These are phyloP conservation scores for Pecten maximus DNA, from an alignment of 2,888 invertebrate genomes.

Conservation along the genomic window DNA sequence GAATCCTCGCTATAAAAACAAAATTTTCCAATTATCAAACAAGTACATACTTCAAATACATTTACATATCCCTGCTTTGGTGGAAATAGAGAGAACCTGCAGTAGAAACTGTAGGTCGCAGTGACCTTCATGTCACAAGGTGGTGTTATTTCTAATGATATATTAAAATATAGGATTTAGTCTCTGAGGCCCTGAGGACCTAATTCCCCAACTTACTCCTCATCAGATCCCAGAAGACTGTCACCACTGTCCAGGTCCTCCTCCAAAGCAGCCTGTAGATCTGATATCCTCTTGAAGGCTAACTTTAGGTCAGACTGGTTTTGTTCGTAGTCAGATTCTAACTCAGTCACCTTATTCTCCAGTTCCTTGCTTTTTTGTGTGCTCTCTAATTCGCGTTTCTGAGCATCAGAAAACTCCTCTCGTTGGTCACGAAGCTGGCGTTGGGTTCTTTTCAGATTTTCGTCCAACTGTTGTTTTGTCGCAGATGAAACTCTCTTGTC, in stretches of 20 bases:
- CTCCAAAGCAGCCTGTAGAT: conserved; percentile 95
- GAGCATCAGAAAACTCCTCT: conserved; percentile 89
- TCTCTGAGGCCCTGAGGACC: too few relatives aligned
- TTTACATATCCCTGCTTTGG: too few relatives aligned
- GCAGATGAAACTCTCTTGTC: conserved; percentile 85
- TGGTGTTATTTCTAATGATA: too few relatives aligned
- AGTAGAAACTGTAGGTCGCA: too few relatives aligned
- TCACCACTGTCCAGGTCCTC: conserved; percentile 83
- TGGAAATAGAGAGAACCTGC: too few relatives aligned
- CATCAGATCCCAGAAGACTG: conserved; percentile 70
- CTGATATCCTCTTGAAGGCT: conserved; percentile 94
- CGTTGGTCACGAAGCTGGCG: conserved; percentile 88
- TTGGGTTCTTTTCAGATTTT: conserved; percentile 89
- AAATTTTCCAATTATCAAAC: too few relatives aligned
- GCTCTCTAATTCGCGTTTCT: conserved; percentile 90
- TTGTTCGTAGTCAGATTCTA: conserved; percentile 82
- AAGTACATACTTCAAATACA: too few relatives aligned
- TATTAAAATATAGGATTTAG: too few relatives aligned
- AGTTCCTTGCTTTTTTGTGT: conserved; percentile 88
- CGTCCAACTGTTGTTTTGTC: conserved; percentile 89
- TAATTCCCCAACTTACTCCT: conserved; percentile 52
- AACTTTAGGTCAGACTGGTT: conserved; percentile 89
- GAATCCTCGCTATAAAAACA: conserved; percentile 88
- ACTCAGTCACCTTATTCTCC: conserved; percentile 80
- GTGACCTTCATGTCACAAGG: too few relatives aligned